Evolutionary conservation across 1,140 invertebrate genomes (phyloP), one percentile per base, ranked within the genome.

Genomic region (Drusus annulatus): DNA sequence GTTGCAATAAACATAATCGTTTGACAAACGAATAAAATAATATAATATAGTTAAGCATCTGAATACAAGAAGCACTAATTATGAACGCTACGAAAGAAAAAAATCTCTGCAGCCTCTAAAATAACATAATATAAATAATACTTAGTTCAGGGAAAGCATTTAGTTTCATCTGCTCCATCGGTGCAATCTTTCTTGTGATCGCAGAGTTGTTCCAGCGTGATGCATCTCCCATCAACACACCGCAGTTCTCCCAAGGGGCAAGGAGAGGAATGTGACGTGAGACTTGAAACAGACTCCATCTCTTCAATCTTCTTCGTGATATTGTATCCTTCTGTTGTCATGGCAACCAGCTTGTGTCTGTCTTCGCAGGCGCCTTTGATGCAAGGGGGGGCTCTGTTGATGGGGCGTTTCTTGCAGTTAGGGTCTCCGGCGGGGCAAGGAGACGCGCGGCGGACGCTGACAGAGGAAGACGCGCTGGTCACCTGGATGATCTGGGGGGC

Each of bases 221-320:
- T 93, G 84, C 92, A 93, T 60, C 92, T 87, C 7, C 92, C 92
- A 81, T 92, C 92, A 1, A 93, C 90, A 81, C 92, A 93, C 15
- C 92, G 88, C 25, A 93, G 85, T 81, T 93, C 91, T 0, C 91
- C 89, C 21, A 87, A 85, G 15, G 90, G 89, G 82, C 92, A 93
- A 0, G 90, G 90, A n/a, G 90, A 91, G 13, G 86, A 85, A 79
- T 88, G 88, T 0, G 82, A 83, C 1, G 77, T 83, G 13, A 75
- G 28, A 31, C 71, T 36, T 10, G 25, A 75, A 13, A 58, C 25
- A 1, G 71, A 56, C 19, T 75, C 71, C 71, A 75, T 75, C 54
- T 75, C 71, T 58, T 56, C 71, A 75, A 58, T 58, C n/a, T 75
- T 75, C 17, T 15, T 51, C 0, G 76, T 62, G 23, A 69, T 71